Evolutionary conservation across 2,113 vertebrate species (phyloP), one percentile per base, ranked within the genome.

Genomic region (Ramphastos sulfuratus): DNA sequence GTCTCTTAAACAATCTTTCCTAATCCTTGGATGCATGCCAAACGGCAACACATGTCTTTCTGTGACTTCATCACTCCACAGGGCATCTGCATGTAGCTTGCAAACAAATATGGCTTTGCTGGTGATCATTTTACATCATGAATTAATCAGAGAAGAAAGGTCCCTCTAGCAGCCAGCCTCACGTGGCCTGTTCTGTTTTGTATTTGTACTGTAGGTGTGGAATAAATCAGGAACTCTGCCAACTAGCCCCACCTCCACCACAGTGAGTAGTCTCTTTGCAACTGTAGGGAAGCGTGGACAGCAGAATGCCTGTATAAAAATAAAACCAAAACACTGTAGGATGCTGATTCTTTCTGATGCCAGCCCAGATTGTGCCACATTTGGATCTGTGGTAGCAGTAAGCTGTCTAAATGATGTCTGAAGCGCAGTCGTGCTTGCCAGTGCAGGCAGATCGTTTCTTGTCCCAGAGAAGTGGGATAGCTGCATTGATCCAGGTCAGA

Each of bases 221-320:
- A 97, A 96, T 96, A 97, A 97, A 96, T 96, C 97, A 96, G 96
- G 96, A 96, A 97, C 97, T 94, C 96, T 97, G 89, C 97, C 97
- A 96, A 97, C 97, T 92, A 97, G 97, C 90, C 97, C 97, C 89
- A 97, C 97, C 75, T 97, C 97, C 85, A 93, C 97, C 92, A 96
- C 96, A 95, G 97, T 97, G 96, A 97, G 97, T 97, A 96, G 95
- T 89, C 89, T 77, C 80, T 96, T 93, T 93, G 85, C 81, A 0
- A 95, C 88, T 94, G 87, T 90, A 95, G 88, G 65, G 87, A 90
- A 93, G 82, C 83, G 2, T 85, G 93, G 95, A 96, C 93, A 95
- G 95, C 95, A 95, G 94, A 90, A 90, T 91, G 78, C 71, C 91
- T 96, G 31, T 66, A 46, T 66, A 46, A 94, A 93, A 89, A 92